phyloP scores from a whole-genome alignment of 2,113 vertebrate genomes.

The Trochalopteron elliotii region DNA sequence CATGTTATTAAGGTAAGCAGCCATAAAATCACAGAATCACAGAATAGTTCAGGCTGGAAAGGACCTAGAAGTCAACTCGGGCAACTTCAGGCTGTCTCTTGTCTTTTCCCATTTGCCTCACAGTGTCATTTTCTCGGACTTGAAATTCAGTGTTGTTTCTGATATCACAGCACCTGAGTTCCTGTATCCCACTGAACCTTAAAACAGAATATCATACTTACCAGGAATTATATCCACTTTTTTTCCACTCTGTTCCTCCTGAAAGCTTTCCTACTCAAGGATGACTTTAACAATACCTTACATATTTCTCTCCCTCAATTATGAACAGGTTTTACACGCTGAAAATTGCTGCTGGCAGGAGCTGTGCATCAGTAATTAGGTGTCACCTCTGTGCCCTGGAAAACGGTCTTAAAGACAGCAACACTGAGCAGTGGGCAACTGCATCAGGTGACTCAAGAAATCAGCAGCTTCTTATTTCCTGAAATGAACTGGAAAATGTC shows the following conservation, averaged over 20 bases:
- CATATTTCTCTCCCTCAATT: not conserved
- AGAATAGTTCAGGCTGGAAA: not conserved
- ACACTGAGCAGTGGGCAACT: not conserved
- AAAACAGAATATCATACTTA: not conserved
- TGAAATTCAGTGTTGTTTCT: not conserved
- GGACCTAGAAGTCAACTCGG: not conserved
- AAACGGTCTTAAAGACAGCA: not conserved
- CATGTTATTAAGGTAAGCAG: not conserved
- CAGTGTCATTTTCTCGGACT: not conserved
- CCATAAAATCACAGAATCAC: not conserved
- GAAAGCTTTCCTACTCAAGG: not conserved
- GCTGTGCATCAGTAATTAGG: not conserved
- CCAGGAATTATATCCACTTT: not conserved
- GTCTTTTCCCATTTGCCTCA: not conserved
- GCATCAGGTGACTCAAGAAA: not conserved
- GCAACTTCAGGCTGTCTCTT: not conserved
- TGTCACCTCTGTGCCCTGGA: not conserved
- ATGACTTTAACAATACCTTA: not conserved
- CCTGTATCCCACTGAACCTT: not conserved
- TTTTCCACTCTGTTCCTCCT: not conserved
- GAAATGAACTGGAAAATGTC: not conserved
- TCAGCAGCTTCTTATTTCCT: not conserved
- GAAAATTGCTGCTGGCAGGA: not conserved
- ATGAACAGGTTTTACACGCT: not conserved
- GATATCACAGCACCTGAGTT: not conserved